Percentiles rank a stretch among this genome's conserved stretches.
These are phyloP conservation scores for Camptogramma bilineatum DNA, from an alignment of 2,888 invertebrate species.

Conservation along the genomic window DNA sequence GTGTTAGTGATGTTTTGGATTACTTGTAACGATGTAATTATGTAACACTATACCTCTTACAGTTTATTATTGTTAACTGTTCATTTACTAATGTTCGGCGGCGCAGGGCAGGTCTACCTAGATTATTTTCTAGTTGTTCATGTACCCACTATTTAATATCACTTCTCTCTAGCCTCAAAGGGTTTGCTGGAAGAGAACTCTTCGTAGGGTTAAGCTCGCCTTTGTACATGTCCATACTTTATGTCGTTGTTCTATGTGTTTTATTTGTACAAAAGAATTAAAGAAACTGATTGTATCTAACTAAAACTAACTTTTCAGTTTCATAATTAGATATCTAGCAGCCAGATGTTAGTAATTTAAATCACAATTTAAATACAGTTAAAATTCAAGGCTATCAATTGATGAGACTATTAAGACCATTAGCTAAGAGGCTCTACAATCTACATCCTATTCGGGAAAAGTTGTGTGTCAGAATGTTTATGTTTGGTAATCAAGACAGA, in stretches of 20 bases:
- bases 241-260: too few species aligned
- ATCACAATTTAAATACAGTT: too few species aligned
- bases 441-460: not conserved
- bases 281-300: not conserved
- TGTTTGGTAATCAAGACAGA: not conserved
- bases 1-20: slow-evolving; percentile 69
- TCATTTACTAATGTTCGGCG: slow-evolving; percentile 54
- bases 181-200: too few species aligned
- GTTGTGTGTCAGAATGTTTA: not conserved
- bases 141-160: too few species aligned
- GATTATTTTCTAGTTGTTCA: too few species aligned
- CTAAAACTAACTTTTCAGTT: not conserved
- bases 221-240: too few species aligned
- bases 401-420: not conserved
- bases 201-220: too few species aligned
- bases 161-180: too few species aligned
- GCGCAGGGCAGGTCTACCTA: slow-evolving; percentile 20
- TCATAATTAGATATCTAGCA: not conserved
- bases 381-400: not conserved
- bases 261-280: too few species aligned
- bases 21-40: slow-evolving; percentile 48
- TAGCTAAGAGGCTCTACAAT: too few species aligned
- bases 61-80: slow-evolving; percentile 81
- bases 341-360: too few species aligned
- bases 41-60: slow-evolving; percentile 70